Evolutionary conservation across 2,888 invertebrate genomes (phyloP).

Genomic region (Dioctria linearis): DNA sequence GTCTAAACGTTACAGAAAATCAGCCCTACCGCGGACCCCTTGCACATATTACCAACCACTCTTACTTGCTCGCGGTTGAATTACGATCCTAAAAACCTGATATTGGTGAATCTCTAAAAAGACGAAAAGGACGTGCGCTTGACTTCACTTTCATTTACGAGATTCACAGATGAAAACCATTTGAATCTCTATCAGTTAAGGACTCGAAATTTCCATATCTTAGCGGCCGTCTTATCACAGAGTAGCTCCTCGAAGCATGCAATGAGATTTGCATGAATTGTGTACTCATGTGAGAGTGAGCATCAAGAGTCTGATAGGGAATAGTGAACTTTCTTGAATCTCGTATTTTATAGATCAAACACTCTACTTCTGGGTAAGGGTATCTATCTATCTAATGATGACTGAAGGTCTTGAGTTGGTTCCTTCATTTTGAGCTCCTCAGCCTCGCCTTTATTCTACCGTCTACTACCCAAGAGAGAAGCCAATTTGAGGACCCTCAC

Average conservation of each 20-base stretch:
- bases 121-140: slow-evolving; percentile 56
- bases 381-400: neutral
- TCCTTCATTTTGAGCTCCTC: neutral
- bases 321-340: slow-evolving; percentile 42
- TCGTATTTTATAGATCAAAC: slow-evolving; percentile 23
- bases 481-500: neutral
- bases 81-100: slow-evolving; percentile 44
- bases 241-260: slow-evolving; percentile 41
- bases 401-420: slow-evolving; percentile 12
- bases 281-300: slow-evolving; percentile 56
- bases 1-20: neutral
- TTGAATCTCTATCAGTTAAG: slow-evolving; percentile 41
- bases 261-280: slow-evolving; percentile 57
- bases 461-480: neutral
- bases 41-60: slow-evolving; percentile 23
- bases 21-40: neutral
- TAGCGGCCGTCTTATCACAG: slow-evolving; percentile 35
- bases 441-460: neutral
- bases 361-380: neutral
- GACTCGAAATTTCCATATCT: slow-evolving; percentile 54
- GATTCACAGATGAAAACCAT: slow-evolving; percentile 36
- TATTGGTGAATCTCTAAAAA: slow-evolving; percentile 54
- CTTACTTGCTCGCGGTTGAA: slow-evolving; percentile 27
- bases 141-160: slow-evolving; percentile 56
- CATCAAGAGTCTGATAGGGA: slow-evolving; percentile 38